Evolutionary conservation across 2,113 vertebrate species (phyloP), one percentile per base, ranked within the genome.

Genomic region (Peromyscus leucopus): DNA sequence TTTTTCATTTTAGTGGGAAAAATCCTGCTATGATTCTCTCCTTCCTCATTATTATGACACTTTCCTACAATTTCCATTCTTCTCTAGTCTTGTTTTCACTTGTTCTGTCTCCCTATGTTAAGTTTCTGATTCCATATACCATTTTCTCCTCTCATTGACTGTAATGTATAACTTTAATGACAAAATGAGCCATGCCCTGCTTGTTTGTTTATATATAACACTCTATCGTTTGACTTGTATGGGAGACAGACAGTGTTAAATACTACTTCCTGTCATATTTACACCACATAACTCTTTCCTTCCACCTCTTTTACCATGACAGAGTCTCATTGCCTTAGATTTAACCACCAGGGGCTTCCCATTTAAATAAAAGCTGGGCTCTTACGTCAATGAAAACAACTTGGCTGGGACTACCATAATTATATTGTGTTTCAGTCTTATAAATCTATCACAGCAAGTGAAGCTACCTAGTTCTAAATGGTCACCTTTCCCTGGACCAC

Each of bases 81-180:
- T 48, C 12, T 42, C 28, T 0, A 39, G 0, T 26, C 11, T 48
- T 76, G 4, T 6, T 46, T 17, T 31, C 26, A 55, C 4, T 26
- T 7, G 12, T 42, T 4, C 12, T 24, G 78, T 61, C 31, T 74
- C 83, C 51, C 39, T 8, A 8, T 39, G 19, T 16, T 92, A 0
- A 2, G 16, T 1, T 10, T 3, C 5, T 8, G 3, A 28, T 5
- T 33, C 26, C 1, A 13, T 4, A 39, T 74, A 28, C 16, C 51
- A 21, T 36, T 71, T 61, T 31, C 22, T 15, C 3, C 2, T 36
- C 1, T 48, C 31, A 76, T 48, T 72, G 4, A 42, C 61, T 80
- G 69, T 69, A 3, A 82, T 75, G 57, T 2, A 3, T 46, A 36
- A 16, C 39, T 46, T 87, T 80, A 48, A 48, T 11, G 39, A 16